Conservation (phyloP, 2,797 vertebrate species). For the Zalophus californianus region DNA sequence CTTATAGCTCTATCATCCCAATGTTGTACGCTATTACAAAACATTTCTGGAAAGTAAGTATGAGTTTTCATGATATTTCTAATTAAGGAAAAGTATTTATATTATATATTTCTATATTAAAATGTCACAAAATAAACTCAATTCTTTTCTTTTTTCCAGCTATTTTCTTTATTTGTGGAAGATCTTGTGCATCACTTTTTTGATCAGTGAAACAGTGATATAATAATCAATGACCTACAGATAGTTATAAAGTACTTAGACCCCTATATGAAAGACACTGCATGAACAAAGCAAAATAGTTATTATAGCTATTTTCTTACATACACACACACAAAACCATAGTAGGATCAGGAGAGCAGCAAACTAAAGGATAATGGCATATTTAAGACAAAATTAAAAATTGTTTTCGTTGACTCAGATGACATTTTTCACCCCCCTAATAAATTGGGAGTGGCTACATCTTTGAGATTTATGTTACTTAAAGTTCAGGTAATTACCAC, state of each 20-base stretch:
- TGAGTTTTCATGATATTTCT: constrained; percentile 27
- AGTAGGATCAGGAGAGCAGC: neutral
- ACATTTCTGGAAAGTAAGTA: constrained; percentile 96
- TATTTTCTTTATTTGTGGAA: neutral
- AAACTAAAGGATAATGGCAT: neutral
- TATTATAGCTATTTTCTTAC: neutral
- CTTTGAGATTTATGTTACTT: neutral
- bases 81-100: constrained; percentile 28
- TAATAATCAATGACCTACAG: neutral
- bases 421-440: neutral
- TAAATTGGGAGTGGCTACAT: neutral
- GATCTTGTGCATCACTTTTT: neutral
- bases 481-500: constrained; percentile 51
- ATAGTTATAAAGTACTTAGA: neutral
- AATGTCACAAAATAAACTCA: neutral
- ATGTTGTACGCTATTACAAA: constrained; percentile 95
- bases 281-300: neutral
- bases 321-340: neutral
- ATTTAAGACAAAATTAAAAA: neutral
- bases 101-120: neutral
- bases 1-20: constrained; percentile 93
- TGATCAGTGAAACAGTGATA: neutral
- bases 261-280: neutral
- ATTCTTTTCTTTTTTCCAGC: neutral
- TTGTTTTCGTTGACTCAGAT: neutral